A percentile compares a stretch with the other conserved stretches of the same genome.
Conservation (phyloP, 1,140 invertebrate genomes). For the Drosophila sturtevanti region DNA sequence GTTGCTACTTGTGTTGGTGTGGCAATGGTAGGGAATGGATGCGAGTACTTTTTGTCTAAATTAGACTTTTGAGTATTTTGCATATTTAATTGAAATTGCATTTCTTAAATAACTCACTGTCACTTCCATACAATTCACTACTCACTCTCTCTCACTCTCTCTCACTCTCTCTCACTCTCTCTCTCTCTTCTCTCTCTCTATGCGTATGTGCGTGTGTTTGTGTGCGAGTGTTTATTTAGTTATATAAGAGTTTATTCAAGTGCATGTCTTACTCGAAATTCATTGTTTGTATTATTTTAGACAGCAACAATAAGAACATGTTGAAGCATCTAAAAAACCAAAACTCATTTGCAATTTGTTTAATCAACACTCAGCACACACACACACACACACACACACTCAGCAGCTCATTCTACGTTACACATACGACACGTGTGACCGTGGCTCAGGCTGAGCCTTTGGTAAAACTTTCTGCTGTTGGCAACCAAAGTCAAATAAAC, state of each 20-base stretch:
- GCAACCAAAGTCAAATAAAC: constrained; percentile 76
- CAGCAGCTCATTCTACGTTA: constrained; percentile 35
- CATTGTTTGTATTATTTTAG: constrained; percentile 69
- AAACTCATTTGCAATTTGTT: constrained; percentile 81
- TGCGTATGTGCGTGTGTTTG: constrained; percentile 2
- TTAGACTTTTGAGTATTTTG: constrained; percentile 81
- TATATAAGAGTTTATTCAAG: constrained; percentile 80
- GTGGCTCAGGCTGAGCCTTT: constrained; percentile 11
- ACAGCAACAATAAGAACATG: constrained; percentile 19
- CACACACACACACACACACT: constrained; percentile 13
- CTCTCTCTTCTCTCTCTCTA: too few species aligned
- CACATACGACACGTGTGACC: constrained; percentile 60
- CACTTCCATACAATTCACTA: constrained; percentile 1
- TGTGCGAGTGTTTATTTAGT: constrained; percentile 66
- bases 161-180: too few species aligned
- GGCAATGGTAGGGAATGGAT: constrained; percentile 25
- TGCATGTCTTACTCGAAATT: constrained; percentile 71
- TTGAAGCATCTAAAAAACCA: constrained; percentile 41
- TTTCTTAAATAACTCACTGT: constrained; percentile 81
- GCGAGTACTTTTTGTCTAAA: constrained; percentile 60
- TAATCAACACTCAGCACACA: constrained; percentile 72
- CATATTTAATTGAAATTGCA: constrained; percentile 82
- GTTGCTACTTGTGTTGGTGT: constrained; percentile 13
- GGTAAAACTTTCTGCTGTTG: constrained; percentile 28
- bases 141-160: too few species aligned